Evolutionary conservation across 2,888 invertebrate genomes (phyloP).

Genomic region (Congeria kusceri): DNA sequence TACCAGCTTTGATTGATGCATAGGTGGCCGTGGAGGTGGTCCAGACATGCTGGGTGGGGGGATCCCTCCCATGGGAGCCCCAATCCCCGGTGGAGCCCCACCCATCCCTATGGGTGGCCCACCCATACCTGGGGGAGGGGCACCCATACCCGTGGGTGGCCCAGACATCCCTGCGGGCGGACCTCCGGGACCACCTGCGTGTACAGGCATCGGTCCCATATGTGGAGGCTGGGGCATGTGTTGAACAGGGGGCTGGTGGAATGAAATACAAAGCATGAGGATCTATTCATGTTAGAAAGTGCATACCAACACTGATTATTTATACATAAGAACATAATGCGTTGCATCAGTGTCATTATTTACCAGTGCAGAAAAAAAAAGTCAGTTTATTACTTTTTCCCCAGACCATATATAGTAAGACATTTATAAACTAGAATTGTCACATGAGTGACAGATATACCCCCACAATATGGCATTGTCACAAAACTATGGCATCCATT

Average conservation of each 20-base stretch:
- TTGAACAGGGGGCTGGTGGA: neutral
- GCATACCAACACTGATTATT: too few relatives aligned
- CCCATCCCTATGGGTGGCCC: slow-evolving; percentile 9
- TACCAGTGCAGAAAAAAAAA: too few relatives aligned
- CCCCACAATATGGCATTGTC: too few relatives aligned
- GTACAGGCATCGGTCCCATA: slow-evolving; percentile 34
- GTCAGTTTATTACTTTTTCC: too few relatives aligned
- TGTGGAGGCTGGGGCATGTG: slow-evolving; percentile 31
- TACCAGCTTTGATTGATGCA: neutral
- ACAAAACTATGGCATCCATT: too few relatives aligned
- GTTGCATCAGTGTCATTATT: too few relatives aligned
- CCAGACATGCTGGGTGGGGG: slow-evolving; percentile 14
- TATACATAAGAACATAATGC: too few relatives aligned
- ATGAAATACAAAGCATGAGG: too few relatives aligned
- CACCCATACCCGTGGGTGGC: neutral
- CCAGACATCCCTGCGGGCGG: slow-evolving; percentile 25
- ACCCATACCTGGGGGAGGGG: neutral
- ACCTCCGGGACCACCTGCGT: slow-evolving; percentile 36
- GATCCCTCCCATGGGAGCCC: neutral
- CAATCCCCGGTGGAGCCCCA: neutral
- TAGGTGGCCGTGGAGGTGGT: slow-evolving; percentile 21
- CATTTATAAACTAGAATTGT: too few relatives aligned
- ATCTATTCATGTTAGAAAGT: too few relatives aligned
- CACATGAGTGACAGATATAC: too few relatives aligned
- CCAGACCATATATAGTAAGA: too few relatives aligned